Percentiles rank a stretch among this genome's conserved stretches.
phyloP scores from a whole-genome alignment of 2,113 vertebrate species.

The Grus americana region DNA sequence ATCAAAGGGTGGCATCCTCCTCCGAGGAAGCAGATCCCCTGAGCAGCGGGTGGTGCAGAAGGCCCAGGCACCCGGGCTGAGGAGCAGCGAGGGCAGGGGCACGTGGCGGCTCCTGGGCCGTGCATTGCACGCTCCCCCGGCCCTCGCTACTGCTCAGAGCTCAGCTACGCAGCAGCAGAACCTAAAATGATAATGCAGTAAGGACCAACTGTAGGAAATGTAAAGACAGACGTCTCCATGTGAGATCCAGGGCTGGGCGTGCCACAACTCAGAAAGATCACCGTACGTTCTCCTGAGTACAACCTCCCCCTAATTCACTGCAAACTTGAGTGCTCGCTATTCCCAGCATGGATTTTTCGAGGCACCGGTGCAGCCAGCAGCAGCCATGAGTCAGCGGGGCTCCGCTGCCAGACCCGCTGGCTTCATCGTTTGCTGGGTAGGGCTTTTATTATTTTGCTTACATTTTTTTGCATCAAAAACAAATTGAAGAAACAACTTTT shows the following conservation, averaged over 20 bases:
- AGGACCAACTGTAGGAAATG: not conserved
- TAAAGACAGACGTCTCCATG: not conserved
- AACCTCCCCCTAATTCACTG: not conserved
- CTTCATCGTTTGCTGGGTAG: not conserved
- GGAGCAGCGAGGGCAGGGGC: rapidly evolving
- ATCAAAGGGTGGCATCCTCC: not conserved
- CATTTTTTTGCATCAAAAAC: too few relatives aligned
- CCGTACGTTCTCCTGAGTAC: rapidly evolving
- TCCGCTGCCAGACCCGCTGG: not conserved
- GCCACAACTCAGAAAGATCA: rapidly evolving
- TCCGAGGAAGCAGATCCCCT: not conserved
- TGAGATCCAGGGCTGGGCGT: not conserved
- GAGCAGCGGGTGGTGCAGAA: not conserved
- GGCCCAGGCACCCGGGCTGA: not conserved
- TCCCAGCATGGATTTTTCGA: not conserved
- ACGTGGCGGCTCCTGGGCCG: not conserved
- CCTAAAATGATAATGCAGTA: not conserved
- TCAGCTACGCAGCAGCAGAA: not conserved
- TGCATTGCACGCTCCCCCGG: rapidly evolving
- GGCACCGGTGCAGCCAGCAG: not conserved
- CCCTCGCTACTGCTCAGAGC: not conserved
- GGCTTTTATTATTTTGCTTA: not conserved
- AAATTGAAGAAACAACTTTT: not conserved
- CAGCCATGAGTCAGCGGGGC: not conserved
- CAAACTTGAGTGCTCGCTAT: not conserved